Evolutionary conservation across 2,888 invertebrate species (phyloP).

Genomic region (Eurytoma adleriae): DNA sequence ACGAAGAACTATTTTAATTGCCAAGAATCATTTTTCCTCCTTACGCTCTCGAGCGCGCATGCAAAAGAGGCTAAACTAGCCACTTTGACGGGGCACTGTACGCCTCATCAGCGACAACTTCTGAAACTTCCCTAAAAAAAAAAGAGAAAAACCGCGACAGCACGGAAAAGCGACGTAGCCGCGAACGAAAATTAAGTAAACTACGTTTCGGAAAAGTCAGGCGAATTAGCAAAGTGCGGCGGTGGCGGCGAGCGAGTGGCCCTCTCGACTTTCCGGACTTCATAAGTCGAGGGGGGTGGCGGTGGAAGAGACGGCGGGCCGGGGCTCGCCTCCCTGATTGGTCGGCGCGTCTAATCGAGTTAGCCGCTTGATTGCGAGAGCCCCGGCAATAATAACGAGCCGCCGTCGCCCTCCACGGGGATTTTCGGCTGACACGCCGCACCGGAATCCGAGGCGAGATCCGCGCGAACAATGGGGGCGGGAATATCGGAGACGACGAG

Average conservation of each 20-base stretch:
- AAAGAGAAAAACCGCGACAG: background rate
- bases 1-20: no score
- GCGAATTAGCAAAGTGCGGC: slow-evolving; percentile 35
- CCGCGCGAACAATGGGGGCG: slow-evolving; percentile 31
- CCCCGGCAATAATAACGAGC: slow-evolving; percentile 42
- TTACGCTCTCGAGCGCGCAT: background rate
- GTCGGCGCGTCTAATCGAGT: slow-evolving; percentile 67
- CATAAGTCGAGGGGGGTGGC: slow-evolving; percentile 31
- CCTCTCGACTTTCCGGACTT: slow-evolving; percentile 49
- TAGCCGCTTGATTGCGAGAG: slow-evolving; percentile 67
- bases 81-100: background rate
- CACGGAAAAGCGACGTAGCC: slow-evolving; percentile 6
- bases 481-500: slow-evolving; percentile 33
- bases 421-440: slow-evolving; percentile 33
- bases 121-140: slow-evolving; percentile 1
- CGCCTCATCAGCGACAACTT: background rate
- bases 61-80: no score
- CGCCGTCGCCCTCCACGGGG: slow-evolving; percentile 4
- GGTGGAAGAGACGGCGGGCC: slow-evolving; percentile 8
- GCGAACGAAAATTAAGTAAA: slow-evolving; percentile 30
- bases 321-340: slow-evolving; percentile 61
- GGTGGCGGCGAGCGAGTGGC: background rate
- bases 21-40: no score
- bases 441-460: slow-evolving; percentile 38
- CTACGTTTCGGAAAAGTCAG: slow-evolving; percentile 39